A percentile compares a stretch with the other conserved stretches of the same genome.
Conservation (phyloP, 2,113 vertebrate species). For the Poeciliopsis prolifica region DNA sequence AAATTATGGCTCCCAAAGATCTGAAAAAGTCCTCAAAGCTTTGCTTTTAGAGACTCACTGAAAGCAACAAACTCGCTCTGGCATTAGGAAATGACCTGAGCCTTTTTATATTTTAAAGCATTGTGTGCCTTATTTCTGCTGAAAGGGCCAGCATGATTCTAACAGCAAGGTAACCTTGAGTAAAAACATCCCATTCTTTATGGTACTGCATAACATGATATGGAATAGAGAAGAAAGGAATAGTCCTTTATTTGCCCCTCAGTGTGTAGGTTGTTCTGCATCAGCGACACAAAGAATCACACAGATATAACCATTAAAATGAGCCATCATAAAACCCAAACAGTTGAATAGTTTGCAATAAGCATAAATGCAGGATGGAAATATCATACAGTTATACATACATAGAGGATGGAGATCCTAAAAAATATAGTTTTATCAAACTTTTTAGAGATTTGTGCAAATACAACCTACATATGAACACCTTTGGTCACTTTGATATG, state of each 20-base stretch:
- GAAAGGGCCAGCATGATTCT: neutral
- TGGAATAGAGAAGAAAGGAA: neutral
- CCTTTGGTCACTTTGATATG: neutral
- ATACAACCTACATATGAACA: too few relatives aligned
- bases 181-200: neutral
- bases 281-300: neutral
- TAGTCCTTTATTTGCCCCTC: neutral
- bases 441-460: too few relatives aligned
- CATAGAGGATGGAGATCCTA: too few relatives aligned
- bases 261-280: neutral
- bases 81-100: neutral
- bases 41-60: conserved; percentile 2
- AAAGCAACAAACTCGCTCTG: conserved; percentile 20
- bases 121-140: neutral
- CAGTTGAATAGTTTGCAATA: too few relatives aligned
- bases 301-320: neutral
- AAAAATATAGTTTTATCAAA: too few relatives aligned
- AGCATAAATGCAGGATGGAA: too few relatives aligned
- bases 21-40: conserved; percentile 22
- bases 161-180: neutral
- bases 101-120: neutral
- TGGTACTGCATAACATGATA: neutral
- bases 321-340: neutral
- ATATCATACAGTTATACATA: too few relatives aligned
- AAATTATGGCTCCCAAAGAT: neutral